These are phyloP conservation scores for Pseudococcus viburni DNA, from an alignment of 2,888 invertebrate genomes.

Conservation along the genomic window DNA sequence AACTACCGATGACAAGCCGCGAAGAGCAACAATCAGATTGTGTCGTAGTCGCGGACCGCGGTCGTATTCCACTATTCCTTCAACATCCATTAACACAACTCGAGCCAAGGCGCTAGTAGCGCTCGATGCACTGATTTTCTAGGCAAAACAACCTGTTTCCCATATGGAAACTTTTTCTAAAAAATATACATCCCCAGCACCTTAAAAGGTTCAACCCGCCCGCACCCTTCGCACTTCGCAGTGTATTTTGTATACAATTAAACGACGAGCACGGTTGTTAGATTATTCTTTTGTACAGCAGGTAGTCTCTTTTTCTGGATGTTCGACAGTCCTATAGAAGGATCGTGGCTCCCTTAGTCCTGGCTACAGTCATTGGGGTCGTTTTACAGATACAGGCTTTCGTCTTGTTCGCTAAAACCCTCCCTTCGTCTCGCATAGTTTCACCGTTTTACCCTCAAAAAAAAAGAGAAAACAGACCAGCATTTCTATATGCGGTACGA, in stretches of 20 bases:
- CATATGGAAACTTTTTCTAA: constrained; percentile 35
- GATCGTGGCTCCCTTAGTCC: constrained; percentile 26
- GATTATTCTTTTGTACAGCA: constrained; percentile 25
- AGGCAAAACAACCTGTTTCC: constrained; percentile 53
- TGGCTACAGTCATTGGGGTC: neutral
- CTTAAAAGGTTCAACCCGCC: constrained; percentile 29
- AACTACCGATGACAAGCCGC: constrained; percentile 12
- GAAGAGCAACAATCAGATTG: constrained; percentile 11
- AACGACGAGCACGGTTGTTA: neutral
- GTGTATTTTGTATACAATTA: neutral
- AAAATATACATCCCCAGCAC: neutral
- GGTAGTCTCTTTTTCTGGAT: constrained; percentile 4
- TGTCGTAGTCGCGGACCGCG: neutral
- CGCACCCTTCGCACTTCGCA: neutral
- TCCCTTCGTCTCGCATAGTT: neutral
- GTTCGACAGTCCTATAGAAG: neutral
- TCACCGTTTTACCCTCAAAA: neutral
- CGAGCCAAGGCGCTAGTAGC: neutral
- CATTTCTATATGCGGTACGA: neutral
- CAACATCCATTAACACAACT: neutral
- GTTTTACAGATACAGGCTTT: neutral
- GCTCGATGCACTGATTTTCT: constrained; percentile 23
- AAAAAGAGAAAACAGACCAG: neutral
- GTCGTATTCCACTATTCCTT: neutral
- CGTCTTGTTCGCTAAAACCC: constrained; percentile 33